Evolutionary conservation across 2,797 vertebrate species (phyloP), one percentile per base, ranked within the genome.

Genomic region (Gymnothorax javanicus): DNA sequence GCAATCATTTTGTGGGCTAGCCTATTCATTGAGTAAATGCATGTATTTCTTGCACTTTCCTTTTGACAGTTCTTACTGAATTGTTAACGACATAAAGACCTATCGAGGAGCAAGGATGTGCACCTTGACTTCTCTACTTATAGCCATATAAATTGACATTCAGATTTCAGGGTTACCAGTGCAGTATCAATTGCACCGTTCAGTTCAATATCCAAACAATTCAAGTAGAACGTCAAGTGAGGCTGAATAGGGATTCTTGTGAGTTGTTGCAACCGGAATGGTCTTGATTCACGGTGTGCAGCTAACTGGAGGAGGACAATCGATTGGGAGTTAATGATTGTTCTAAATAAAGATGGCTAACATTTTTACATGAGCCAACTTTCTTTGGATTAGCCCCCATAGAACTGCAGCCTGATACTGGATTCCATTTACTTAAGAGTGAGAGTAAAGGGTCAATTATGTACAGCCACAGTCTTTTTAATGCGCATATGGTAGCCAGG

Each of bases 101-200:
- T 2, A 43, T 43, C 2, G 33, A 43, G 12, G 12, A 52, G 84
- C 84, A 86, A 69, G 11, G 54, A 1, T 60, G 86, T 83, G 89
- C 62, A 60, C 82, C 56, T 2, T 57, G 15, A 13, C 43, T 7
- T 9, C n/a, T 9, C 82, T 25, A 13, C n/a, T 83, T 25, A 52
- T 25, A 54, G 33, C 33, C 33, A 43, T 1, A 43, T 43, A 43
- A 43, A 43, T 43, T 1, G 33, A 1, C n/a, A 43, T 84, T 88
- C 84, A 88, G 67, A 62, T 86, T 89, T 87, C 87, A n/a, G 43
- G 84, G 82, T 89, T 91, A 90, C 90, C 89, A 90, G 83, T 25
- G 12, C 12, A 0, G 23, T 79, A 94, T 93, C 88, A 92, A 95
- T 94, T 93, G 88, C 88, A 90, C 92, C 93, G 11, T 43, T 77